Conservation (phyloP, 2,888 invertebrate species). For the Sarcophaga caerulescens region DNA sequence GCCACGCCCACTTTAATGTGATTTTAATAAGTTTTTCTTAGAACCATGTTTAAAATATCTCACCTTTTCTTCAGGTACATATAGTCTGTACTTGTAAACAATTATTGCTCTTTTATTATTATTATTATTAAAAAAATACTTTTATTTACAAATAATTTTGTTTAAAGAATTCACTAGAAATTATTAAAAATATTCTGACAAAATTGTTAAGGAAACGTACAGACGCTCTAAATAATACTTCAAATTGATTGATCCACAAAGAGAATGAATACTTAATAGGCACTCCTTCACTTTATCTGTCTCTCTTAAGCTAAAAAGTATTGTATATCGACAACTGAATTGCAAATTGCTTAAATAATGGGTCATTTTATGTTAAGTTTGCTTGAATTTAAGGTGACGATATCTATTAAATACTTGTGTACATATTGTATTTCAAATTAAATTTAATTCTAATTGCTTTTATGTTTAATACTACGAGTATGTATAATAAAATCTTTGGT, state of each 20-base stretch:
- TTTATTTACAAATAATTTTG: slow-evolving; percentile 17
- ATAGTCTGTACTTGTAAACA: no score
- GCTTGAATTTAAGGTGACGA: neutral
- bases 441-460: slow-evolving; percentile 16
- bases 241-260: neutral
- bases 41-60: no score
- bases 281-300: neutral
- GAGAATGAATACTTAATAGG: neutral
- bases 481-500: slow-evolving; percentile 53
- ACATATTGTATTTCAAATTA: neutral
- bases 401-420: neutral
- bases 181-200: slow-evolving; percentile 30
- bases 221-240: slow-evolving; percentile 50
- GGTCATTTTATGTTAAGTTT: no score
- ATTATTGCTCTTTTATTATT: neutral
- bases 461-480: slow-evolving; percentile 52
- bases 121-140: slow-evolving; percentile 34
- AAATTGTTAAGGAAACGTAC: slow-evolving; percentile 54
- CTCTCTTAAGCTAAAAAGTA: neutral
- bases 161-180: slow-evolving; percentile 45
- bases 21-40: no score
- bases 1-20: no score
- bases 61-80: no score
- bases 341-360: neutral
- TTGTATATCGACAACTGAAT: neutral